A percentile compares a stretch with the other conserved stretches of the same genome.
These are phyloP conservation scores for Sympetrum striolatum DNA, from an alignment of 2,888 invertebrate genomes.

Conservation along the genomic window DNA sequence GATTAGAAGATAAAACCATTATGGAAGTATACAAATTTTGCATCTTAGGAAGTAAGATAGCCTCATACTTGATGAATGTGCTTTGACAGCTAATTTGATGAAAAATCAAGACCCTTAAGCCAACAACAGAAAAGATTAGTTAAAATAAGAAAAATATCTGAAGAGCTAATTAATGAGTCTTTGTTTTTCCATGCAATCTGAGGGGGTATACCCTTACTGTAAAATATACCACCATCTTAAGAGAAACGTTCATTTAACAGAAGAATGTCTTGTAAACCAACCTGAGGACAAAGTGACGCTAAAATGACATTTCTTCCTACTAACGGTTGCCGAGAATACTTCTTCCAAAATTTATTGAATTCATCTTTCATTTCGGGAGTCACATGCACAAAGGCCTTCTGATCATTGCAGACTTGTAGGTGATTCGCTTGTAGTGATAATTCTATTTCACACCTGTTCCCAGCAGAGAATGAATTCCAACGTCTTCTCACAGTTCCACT, in stretches of 20 bases:
- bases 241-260: neutral
- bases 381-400: constrained; percentile 60
- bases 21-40: no score
- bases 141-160: neutral
- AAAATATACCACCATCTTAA: neutral
- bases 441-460: constrained; percentile 73
- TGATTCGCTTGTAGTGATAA: constrained; percentile 75
- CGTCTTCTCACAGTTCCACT: constrained; percentile 80
- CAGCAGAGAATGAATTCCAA: constrained; percentile 70
- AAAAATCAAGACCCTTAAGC: no score
- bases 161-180: no score
- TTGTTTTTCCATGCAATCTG: no score
- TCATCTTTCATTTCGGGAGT: constrained; percentile 73
- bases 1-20: no score
- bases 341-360: constrained; percentile 76
- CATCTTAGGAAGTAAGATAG: no score
- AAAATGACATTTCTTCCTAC: constrained; percentile 79
- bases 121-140: no score
- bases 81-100: no score
- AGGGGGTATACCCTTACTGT: no score
- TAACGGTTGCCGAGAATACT: constrained; percentile 69
- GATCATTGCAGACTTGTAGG: constrained; percentile 69
- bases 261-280: constrained; percentile 54
- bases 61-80: no score
- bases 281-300: constrained; percentile 83